Evolutionary conservation across 2,113 vertebrate species (phyloP).

Genomic region (Cyprinodon tularosa): DNA sequence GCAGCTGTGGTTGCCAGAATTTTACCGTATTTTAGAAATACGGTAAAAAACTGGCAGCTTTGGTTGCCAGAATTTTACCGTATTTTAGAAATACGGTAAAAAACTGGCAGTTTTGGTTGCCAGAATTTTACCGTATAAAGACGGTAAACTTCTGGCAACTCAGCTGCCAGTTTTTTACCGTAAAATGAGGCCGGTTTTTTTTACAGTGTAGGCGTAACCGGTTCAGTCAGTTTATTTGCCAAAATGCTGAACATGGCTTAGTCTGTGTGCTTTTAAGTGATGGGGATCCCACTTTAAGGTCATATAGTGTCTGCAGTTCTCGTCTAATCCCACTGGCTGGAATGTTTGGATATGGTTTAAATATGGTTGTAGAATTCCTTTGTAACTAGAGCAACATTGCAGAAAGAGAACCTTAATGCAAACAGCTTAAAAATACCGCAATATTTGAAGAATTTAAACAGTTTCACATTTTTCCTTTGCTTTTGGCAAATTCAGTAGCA

Average conservation of each 20-base stretch:
- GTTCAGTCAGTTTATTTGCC: slow-evolving; percentile 30
- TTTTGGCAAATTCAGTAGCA: background rate
- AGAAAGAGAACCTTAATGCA: background rate
- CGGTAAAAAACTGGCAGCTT: too few species aligned
- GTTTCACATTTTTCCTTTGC: background rate
- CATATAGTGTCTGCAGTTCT: slow-evolving; percentile 11
- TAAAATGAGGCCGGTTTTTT: too few species aligned
- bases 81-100: too few species aligned
- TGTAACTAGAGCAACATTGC: slow-evolving; percentile 1
- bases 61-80: too few species aligned
- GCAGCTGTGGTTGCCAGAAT: too few species aligned
- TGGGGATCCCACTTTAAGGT: background rate
- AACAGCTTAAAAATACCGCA: background rate
- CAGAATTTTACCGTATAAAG: too few species aligned
- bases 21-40: too few species aligned
- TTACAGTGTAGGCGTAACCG: slow-evolving; percentile 31
- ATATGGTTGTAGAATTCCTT: slow-evolving; percentile 15
- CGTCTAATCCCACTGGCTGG: slow-evolving; percentile 9
- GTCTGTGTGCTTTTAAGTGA: slow-evolving; percentile 5
- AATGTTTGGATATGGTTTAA: slow-evolving; percentile 7
- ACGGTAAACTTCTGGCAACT: too few species aligned
- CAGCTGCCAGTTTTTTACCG: too few species aligned
- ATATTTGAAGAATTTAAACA: background rate
- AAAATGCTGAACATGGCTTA: slow-evolving; percentile 11
- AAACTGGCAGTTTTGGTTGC: too few species aligned